Base-by-base conservation (phyloP, 2,888 invertebrate species). In the Erebia aethiops region DNA sequence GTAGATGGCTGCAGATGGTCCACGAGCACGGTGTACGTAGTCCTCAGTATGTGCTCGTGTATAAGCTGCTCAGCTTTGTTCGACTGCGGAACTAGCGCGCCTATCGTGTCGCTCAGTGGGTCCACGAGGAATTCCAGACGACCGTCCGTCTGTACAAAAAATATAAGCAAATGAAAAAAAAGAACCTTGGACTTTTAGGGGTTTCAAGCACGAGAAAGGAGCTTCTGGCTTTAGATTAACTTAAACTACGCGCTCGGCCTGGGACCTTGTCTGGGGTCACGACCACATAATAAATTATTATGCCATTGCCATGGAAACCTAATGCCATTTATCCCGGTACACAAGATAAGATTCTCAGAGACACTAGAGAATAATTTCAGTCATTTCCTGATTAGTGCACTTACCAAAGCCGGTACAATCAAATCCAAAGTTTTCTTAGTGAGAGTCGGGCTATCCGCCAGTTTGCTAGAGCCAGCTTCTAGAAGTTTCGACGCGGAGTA, bases 341-440 rank as follows among this genome's bases (percentile, higher is more conserved):
- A 4, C 26, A 3, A 26, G 26, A 26, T 3, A 26, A 26, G 26
- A 26, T 26, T 26, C 26, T 26, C 35, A 35, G 35, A 35, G 35
- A 7, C 35, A 35, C 35, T 5, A 7, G 35, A 7, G 35, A 35
- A 35, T 7, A 35, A 35, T 35, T 35, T 35, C 35, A 35, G 7
- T 35, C 5, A 35, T 5, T 35, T 35, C 7, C 35, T 35, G 35
- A 35, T 35, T 7, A 54, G 67, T 61, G 26, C 11, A 81, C 90
- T 88, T 71, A 93, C 94, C 86, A 97, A 95, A 74, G 98, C 95
- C 0, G 98, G 96, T 57, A 97, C 94, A 60, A 98, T 89, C 11
- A 97, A 93, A 60, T 95, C 95, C 3, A 96, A 93, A 0, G 96
- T 94, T 82, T 95, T 95, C 77, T 94, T 93, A 79, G 94, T 94